Evolutionary conservation across 2,797 vertebrate species (phyloP).

Genomic region (Mormyrops boulengeri): DNA sequence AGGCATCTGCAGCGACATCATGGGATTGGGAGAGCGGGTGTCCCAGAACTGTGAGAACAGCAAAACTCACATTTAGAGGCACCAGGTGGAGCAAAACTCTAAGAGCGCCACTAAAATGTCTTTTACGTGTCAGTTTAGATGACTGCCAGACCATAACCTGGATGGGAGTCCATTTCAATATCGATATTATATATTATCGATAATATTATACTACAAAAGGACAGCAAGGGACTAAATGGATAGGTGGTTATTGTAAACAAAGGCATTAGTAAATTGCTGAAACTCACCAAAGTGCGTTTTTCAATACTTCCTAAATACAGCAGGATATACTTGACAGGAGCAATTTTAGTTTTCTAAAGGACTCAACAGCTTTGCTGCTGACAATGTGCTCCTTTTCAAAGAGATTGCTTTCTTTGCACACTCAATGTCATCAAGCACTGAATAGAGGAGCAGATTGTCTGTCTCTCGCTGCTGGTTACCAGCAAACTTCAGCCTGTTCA

Average conservation of each 20-base stretch:
- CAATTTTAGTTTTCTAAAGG: not conserved
- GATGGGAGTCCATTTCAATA: not conserved
- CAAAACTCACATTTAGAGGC: slow-evolving; percentile 12
- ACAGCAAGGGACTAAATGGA: not conserved
- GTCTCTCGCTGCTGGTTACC: not conserved
- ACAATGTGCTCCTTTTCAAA: not conserved
- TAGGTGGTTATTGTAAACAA: not conserved
- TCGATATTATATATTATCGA: not conserved
- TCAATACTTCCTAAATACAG: not conserved
- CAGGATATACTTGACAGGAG: not conserved
- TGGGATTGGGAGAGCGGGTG: slow-evolving; percentile 89
- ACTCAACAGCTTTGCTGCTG: not conserved
- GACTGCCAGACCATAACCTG: not conserved
- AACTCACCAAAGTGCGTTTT: not conserved
- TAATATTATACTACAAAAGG: not conserved
- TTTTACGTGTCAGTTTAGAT: not conserved
- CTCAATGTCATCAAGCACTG: not conserved
- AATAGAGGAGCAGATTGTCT: not conserved
- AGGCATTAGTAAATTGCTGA: not conserved
- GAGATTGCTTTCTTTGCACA: not conserved
- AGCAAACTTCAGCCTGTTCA: not conserved
- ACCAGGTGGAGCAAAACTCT: not conserved
- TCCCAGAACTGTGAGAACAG: slow-evolving; percentile 83
- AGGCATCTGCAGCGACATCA: slow-evolving; percentile 93
- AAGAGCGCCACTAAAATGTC: not conserved